A percentile compares a stretch with the other conserved stretches of the same genome.
Evolutionary conservation across 2,888 invertebrate species (phyloP).

Genomic region (Quadroppia sp.): DNA sequence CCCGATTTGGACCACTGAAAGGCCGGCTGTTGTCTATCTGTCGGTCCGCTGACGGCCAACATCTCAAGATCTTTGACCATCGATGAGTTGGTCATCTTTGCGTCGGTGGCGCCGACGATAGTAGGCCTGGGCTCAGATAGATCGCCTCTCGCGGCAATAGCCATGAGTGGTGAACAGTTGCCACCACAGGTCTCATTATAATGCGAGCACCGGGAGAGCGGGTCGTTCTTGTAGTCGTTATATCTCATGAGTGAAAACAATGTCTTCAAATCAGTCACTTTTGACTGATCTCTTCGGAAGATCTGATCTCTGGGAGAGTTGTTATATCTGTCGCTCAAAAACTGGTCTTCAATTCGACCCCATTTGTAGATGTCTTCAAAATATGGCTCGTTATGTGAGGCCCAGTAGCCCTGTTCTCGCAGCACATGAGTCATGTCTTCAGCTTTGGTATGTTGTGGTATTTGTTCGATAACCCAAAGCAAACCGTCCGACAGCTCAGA

Average conservation of each 20-base stretch:
- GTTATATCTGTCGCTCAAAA: slow-evolving; percentile 52
- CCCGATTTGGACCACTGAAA: slow-evolving; percentile 43
- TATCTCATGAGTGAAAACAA: slow-evolving; percentile 53
- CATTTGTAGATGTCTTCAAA: slow-evolving; percentile 52
- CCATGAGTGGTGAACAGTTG: slow-evolving; percentile 32
- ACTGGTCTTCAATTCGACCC: slow-evolving; percentile 51
- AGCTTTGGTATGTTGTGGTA: slow-evolving; percentile 51
- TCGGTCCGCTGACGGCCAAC: slow-evolving; percentile 42
- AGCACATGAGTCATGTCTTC: slow-evolving; percentile 47
- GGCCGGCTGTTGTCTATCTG: slow-evolving; percentile 37
- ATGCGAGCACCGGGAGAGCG: slow-evolving; percentile 39
- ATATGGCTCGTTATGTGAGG: slow-evolving; percentile 53
- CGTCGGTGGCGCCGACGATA: slow-evolving; percentile 45
- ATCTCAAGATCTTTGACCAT: slow-evolving; percentile 37
- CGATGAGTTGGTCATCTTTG: slow-evolving; percentile 35
- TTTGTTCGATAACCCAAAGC: slow-evolving; percentile 53
- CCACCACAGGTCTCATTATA: too few relatives aligned
- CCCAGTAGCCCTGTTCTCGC: slow-evolving; percentile 51
- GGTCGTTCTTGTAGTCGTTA: slow-evolving; percentile 50
- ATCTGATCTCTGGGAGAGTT: slow-evolving; percentile 53
- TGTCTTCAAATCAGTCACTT: slow-evolving; percentile 49
- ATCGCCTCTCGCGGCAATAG: slow-evolving; percentile 42
- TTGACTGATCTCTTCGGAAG: slow-evolving; percentile 52
- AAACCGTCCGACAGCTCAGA: too few relatives aligned
- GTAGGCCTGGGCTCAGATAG: slow-evolving; percentile 23